Base-by-base conservation (phyloP, 1,140 invertebrate species). In the Dreissena polymorpha region DNA sequence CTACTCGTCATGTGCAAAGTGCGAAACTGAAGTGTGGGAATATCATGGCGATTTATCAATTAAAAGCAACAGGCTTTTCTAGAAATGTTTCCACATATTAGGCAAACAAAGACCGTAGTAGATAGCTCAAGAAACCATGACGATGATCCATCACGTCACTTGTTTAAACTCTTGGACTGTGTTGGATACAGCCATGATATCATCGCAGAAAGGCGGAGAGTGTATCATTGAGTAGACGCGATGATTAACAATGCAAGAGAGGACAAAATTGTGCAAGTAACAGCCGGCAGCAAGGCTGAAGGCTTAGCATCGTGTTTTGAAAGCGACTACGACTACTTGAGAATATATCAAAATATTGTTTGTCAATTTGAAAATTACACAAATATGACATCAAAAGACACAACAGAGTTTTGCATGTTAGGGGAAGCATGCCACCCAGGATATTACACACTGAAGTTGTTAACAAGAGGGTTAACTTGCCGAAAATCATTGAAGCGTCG, bases 301-400 rank as follows among this genome's bases (percentile, higher is more conserved):
- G 72, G 72, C 16, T 27, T 74, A 10, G 18, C 72, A 60, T 74
- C 55, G 21, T 60, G 72, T 74, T 74, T 74, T 63, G 72, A 74
- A 57, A 74, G 53, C 29, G 72, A 74, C 55, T 74, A 74, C n/a
- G 72, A 74, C 25, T 8, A 57, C 3, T 27, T 74, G 21, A 74
- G 29, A 21, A 25, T 74, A 57, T 74, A 25, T 63, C n/a, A 27
- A 18, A 27, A 63, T 29, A n/a, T 60, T 13, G 49, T 72, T 51
- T 72, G 69, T 53, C 51, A 53, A 21, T 72, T 14, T 72, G 25
- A 13, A n/a, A 16, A 72, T n/a, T 39, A 39, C 39, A 14, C 12
- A 21, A 7, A 21, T n/a, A 21, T 53, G 6, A 18, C 55, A 10
- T 21, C 49, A 53, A n/a, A 50, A 10, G 23, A 16, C n/a, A 18